These are phyloP conservation scores for Drosophila helvetica DNA, from an alignment of 2,888 invertebrate genomes.

Conservation along the genomic window DNA sequence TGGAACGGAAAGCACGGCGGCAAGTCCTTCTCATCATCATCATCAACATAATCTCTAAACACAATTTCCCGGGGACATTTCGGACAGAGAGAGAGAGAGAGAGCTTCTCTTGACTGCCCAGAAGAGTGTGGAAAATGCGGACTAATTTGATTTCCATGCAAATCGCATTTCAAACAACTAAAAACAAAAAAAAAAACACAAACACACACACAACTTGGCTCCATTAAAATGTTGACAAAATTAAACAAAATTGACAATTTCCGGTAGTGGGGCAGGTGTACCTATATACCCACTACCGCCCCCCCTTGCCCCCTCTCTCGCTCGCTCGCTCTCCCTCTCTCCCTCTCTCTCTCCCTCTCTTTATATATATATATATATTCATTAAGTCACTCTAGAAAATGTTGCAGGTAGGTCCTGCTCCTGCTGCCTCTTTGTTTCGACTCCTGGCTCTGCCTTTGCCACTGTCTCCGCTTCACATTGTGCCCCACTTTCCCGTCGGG, in stretches of 20 bases:
- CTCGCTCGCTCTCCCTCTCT: not conserved
- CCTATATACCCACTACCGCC: too few relatives aligned
- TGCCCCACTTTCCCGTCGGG: conserved; percentile 25
- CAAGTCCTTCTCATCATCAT: not conserved
- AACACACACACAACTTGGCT: conserved; percentile 11
- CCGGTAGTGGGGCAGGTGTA: conserved; percentile 4
- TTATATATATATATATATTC: too few relatives aligned
- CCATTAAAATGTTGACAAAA: conserved; percentile 32
- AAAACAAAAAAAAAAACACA: conserved; percentile 17
- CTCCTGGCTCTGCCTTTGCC: conserved; percentile 5
- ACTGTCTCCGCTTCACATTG: conserved; percentile 38
- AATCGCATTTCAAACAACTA: conserved; percentile 55
- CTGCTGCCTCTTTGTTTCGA: conserved; percentile 27
- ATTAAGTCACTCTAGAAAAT: conserved; percentile 27
- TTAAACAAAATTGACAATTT: conserved; percentile 61
- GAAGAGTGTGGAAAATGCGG: conserved; percentile 39
- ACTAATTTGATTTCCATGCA: conserved; percentile 72
- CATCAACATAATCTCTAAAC: not conserved
- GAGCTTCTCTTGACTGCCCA: not conserved
- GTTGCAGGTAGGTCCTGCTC: not conserved
- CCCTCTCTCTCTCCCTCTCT: not conserved
- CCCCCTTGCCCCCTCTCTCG: too few relatives aligned
- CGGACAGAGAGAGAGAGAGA: not conserved
- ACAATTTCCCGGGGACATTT: not conserved
- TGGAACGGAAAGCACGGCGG: too few relatives aligned